Base-by-base conservation (phyloP, 2,797 vertebrate genomes). In the Thripadectes ignobilis region DNA sequence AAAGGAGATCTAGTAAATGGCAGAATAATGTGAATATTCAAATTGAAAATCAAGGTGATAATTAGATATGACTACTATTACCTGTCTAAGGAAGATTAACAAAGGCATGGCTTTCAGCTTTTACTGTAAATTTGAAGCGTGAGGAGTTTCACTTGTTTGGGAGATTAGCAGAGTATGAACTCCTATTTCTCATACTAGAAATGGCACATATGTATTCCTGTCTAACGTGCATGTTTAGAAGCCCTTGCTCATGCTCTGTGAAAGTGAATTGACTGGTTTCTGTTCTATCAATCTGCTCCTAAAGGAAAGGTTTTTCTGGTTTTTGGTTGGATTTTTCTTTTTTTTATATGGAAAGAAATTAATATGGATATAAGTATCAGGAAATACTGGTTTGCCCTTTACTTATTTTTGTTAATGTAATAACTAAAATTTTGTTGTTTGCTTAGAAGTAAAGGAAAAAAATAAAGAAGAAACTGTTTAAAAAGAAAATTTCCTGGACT, bases 161-260 rank as follows among this genome's bases (percentile, higher is more conserved):
- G 14, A 88, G 85, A 59, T 14, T 24, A 10, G 4, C 4, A 73
- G 22, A 73, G 5, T 38, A 46, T 61, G 17, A 91, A 57, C 7
- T 74, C 45, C 14, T 58, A 21, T 10, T 77, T 72, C 17, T 43
- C 8, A 2, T 51, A 24, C 34, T 5, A 74, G 19, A 77, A 96
- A 83, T 30, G 6, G 5, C 34, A 85, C 7, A 22, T 41, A 34
- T 12, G 2, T 59, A 36, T 80, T 76, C 5, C 20, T 17, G 59
- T 90, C 29, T 43, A 59, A 84, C 38, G 38, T 30, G 4, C 4
- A 29, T 18, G 5, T 67, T 82, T 71, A 67, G 29, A 38, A 1
- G 1, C 2, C 7, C 9, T 49, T 5, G 2, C 21, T 48, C 26
- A 49, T 45, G 3, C 2, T 41, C 6, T 38, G 8, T 0, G 12